Percentiles rank a stretch among this genome's conserved stretches.
Conservation (phyloP, 2,113 vertebrate species). For the Hyperoodon ampullatus region DNA sequence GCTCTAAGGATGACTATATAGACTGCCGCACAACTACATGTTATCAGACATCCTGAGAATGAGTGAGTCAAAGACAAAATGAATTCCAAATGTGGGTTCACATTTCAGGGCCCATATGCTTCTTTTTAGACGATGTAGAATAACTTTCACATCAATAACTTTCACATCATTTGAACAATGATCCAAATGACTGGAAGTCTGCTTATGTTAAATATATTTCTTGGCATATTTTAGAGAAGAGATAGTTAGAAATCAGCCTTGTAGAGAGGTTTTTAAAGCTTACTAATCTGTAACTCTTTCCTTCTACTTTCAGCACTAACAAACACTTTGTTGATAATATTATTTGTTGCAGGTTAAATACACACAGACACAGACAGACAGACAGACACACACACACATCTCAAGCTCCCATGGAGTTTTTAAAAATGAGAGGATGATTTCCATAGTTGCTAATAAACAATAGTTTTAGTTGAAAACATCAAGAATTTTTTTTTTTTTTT, state of each 20-base stretch:
- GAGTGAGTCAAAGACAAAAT: not conserved
- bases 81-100: not conserved
- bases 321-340: not conserved
- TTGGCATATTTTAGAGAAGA: not conserved
- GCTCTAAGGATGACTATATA: not conserved
- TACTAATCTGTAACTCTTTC: not conserved
- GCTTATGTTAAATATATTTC: not conserved
- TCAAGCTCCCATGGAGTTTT: not conserved
- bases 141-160: not conserved
- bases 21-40: not conserved
- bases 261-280: not conserved
- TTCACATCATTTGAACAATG: not conserved
- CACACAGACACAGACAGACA: not conserved
- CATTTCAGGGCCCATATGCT: not conserved
- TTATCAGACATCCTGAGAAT: not conserved
- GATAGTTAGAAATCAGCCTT: not conserved
- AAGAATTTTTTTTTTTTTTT: not conserved
- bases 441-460: not conserved
- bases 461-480: not conserved
- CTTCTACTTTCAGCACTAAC: not conserved
- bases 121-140: not conserved
- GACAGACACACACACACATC: not conserved
- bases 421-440: not conserved
- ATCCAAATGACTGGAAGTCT: not conserved
- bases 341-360: not conserved